Conservation (phyloP, 2,113 vertebrate species). For the Carassius auratus region DNA sequence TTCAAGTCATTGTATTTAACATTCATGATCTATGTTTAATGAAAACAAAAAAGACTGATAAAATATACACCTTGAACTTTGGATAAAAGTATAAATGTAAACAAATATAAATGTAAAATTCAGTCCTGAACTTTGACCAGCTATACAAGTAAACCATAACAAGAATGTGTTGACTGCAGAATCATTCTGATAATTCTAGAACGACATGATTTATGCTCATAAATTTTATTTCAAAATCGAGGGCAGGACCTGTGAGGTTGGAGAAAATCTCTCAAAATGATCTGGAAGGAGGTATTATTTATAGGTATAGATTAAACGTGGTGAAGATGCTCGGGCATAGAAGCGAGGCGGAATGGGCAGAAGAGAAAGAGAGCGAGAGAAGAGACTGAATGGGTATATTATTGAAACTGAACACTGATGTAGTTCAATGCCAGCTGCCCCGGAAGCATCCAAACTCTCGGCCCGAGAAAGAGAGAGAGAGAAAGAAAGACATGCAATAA, state of each 20-base stretch:
- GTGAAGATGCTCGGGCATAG: conserved; percentile 25
- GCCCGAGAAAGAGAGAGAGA: conserved; percentile 10
- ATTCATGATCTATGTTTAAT: not conserved
- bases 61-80: not conserved
- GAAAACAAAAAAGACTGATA: too few relatives aligned
- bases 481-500: not conserved
- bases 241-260: not conserved
- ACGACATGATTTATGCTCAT: not conserved
- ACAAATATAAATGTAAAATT: not conserved
- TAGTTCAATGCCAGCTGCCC: conserved; percentile 58
- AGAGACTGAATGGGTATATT: conserved; percentile 61
- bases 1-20: not conserved
- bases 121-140: not conserved
- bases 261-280: not conserved
- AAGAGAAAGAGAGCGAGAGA: conserved; percentile 39
- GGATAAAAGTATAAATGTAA: not conserved
- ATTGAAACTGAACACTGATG: conserved; percentile 63
- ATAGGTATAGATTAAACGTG: not conserved
- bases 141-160: not conserved
- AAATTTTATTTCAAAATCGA: not conserved
- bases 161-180: not conserved
- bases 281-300: not conserved
- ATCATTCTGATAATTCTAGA: not conserved
- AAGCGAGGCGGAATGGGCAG: conserved; percentile 45
- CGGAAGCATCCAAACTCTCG: conserved; percentile 51